phyloP scores from a whole-genome alignment of 2,797 vertebrate species.

The Fratercula arctica region DNA sequence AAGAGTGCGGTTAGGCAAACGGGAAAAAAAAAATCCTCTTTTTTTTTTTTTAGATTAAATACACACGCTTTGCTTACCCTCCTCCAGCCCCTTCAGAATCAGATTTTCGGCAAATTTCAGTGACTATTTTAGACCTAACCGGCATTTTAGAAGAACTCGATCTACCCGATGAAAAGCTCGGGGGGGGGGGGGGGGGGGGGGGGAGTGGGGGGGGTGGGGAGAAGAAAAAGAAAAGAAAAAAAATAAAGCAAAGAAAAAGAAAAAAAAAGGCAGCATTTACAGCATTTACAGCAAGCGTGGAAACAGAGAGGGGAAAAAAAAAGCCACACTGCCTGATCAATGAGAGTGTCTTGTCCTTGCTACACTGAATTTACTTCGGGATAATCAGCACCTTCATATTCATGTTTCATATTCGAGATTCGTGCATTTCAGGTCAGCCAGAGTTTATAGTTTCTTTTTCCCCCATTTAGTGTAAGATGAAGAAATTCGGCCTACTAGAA shows the following conservation, averaged over 20 bases:
- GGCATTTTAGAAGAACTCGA: not conserved
- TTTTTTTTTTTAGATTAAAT: not conserved
- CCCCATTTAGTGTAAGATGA: not conserved
- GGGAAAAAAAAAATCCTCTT: not conserved
- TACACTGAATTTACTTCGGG: not conserved
- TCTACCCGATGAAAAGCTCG: rapidly evolving
- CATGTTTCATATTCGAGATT: not conserved
- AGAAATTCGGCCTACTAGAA: constrained; percentile 14
- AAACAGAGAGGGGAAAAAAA: not conserved
- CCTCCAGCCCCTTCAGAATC: not conserved
- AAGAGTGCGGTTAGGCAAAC: not conserved
- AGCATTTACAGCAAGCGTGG: not conserved
- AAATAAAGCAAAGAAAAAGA: not conserved
- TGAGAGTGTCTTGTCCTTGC: not conserved
- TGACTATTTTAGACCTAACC: not conserved
- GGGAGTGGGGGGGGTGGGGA: no score
- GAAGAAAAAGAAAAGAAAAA: not conserved
- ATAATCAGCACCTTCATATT: not conserved
- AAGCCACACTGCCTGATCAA: rapidly evolving
- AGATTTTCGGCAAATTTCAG: not conserved
- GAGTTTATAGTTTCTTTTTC: not conserved
- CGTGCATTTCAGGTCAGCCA: not conserved
- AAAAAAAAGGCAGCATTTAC: not conserved
- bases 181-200: no score
- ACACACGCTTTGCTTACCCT: rapidly evolving